Evolutionary conservation across 2,888 invertebrate genomes (phyloP).

Genomic region (Eupithecia inturbata): DNA sequence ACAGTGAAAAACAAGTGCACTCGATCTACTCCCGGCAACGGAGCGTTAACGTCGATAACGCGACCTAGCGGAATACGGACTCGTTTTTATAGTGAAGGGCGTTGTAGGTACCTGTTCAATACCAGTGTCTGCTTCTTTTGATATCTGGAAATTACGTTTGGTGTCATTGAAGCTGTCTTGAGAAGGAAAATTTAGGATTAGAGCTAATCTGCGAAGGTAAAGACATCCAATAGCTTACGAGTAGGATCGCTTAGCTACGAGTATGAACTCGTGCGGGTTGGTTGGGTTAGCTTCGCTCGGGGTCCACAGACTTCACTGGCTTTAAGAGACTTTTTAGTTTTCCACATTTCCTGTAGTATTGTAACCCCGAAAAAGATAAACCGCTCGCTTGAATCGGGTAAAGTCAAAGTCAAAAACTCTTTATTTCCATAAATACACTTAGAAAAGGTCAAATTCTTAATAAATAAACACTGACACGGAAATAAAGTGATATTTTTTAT

Average conservation of each 20-base stretch:
- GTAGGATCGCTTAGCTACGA: neutral
- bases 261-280: neutral
- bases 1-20: slow-evolving; percentile 84
- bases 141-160: neutral
- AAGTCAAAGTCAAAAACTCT: too few relatives aligned
- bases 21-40: slow-evolving; percentile 70
- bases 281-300: neutral
- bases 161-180: neutral
- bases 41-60: slow-evolving; percentile 64
- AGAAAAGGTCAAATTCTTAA: too few relatives aligned
- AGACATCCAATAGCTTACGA: neutral
- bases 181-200: neutral
- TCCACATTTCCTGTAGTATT: neutral
- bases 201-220: neutral
- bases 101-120: slow-evolving; percentile 5
- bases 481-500: too few relatives aligned
- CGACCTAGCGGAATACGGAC: slow-evolving; percentile 43
- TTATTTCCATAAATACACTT: too few relatives aligned
- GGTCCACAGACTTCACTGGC: neutral
- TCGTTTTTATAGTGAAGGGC: slow-evolving; percentile 29
- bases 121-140: neutral
- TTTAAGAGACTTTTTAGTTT: neutral
- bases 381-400: neutral
- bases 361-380: neutral
- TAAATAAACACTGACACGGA: too few relatives aligned